phyloP scores from a whole-genome alignment of 2,113 vertebrate genomes.

The Corydoras maculifer region DNA sequence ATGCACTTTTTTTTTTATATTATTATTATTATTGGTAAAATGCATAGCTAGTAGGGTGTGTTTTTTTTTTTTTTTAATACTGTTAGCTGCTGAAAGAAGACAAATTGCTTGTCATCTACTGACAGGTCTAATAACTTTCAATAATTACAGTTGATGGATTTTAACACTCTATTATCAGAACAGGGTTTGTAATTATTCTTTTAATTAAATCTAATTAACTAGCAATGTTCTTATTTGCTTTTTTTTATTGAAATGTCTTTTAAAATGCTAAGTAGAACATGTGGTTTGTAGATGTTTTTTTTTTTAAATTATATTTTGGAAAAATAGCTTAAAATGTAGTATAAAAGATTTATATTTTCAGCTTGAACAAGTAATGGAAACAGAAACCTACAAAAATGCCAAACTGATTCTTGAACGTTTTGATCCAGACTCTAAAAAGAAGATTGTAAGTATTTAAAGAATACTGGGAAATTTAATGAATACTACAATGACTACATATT shows the following conservation, averaged over 20 bases:
- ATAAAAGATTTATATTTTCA: constrained; percentile 43
- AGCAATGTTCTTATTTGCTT: constrained; percentile 73
- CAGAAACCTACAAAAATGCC: constrained; percentile 94
- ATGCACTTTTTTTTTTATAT: constrained; percentile 69
- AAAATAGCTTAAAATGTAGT: not conserved
- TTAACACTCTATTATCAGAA: constrained; percentile 99
- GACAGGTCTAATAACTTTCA: constrained; percentile 99
- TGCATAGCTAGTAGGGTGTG: constrained; percentile 76
- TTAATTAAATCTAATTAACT: constrained; percentile 98
- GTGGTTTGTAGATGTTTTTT: not conserved
- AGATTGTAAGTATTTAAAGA: constrained; percentile 66
- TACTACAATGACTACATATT: not conserved
- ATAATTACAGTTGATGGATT: constrained; percentile 99
- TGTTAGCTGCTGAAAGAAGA: constrained; percentile 89
- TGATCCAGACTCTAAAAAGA: constrained; percentile 87
- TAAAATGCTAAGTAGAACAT: constrained; percentile 61
- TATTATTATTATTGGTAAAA: constrained; percentile 72
- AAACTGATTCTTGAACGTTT: constrained; percentile 98
- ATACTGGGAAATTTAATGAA: not conserved
- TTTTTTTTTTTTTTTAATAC: constrained; percentile 96
- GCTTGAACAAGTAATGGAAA: constrained; percentile 99
- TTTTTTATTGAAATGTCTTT: constrained; percentile 75
- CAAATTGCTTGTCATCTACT: constrained; percentile 99
- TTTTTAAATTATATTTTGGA: not conserved
- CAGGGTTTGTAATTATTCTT: constrained; percentile 99